These are phyloP conservation scores for Drosophila robusta DNA, from an alignment of 2,888 invertebrate genomes.

Conservation along the genomic window DNA sequence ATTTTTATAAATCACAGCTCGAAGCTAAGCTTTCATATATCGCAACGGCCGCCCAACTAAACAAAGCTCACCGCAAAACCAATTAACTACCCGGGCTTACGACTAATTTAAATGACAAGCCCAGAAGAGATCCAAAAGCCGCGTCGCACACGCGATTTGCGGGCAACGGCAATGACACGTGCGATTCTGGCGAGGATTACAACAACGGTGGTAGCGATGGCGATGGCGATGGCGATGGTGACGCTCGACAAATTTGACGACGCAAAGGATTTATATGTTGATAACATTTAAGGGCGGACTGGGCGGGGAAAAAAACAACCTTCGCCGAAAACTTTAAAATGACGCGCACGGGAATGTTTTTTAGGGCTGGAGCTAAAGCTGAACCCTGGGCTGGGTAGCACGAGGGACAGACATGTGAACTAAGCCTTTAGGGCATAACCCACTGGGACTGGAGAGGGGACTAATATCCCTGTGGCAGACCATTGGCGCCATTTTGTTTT, in stretches of 20 bases:
- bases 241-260: slow-evolving; percentile 81
- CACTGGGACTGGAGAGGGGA: slow-evolving; percentile 24
- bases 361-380: neutral
- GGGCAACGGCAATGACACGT: slow-evolving; percentile 62
- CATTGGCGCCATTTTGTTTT: slow-evolving; percentile 74
- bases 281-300: slow-evolving; percentile 60
- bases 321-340: slow-evolving; percentile 70
- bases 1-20: neutral
- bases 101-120: slow-evolving; percentile 80
- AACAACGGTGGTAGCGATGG: slow-evolving; percentile 31
- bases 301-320: slow-evolving; percentile 20
- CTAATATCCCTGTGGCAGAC: slow-evolving; percentile 41
- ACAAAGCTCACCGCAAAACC: slow-evolving; percentile 45
- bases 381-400: neutral
- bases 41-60: slow-evolving; percentile 7
- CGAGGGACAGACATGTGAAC: slow-evolving; percentile 60
- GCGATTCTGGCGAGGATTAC: slow-evolving; percentile 69
- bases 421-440: slow-evolving; percentile 73
- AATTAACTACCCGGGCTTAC: slow-evolving; percentile 82
- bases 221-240: slow-evolving; percentile 29
- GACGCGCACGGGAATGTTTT: slow-evolving; percentile 38
- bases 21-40: slow-evolving; percentile 12
- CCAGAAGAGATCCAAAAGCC: slow-evolving; percentile 27
- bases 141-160: slow-evolving; percentile 60
- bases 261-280: slow-evolving; percentile 83